phyloP scores from a whole-genome alignment of 2,797 vertebrate genomes.

The Ibycter americanus region DNA sequence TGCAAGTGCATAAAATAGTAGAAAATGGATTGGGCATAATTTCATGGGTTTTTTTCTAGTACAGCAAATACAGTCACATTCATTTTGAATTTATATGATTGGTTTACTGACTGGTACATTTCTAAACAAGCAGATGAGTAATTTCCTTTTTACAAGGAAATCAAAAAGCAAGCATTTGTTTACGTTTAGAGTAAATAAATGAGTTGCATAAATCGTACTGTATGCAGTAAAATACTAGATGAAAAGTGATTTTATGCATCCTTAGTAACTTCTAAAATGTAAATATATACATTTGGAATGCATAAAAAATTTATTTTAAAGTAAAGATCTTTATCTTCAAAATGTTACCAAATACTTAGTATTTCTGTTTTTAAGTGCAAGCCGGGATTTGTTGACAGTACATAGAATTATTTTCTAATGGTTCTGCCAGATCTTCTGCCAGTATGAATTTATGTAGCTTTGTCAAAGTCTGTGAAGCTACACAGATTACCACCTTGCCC shows the following conservation, averaged over 20 bases:
- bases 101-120: background rate
- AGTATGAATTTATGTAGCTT: background rate
- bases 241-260: background rate
- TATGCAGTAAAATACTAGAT: background rate
- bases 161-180: background rate
- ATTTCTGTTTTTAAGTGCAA: background rate
- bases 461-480: background rate
- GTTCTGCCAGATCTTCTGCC: background rate
- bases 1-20: background rate
- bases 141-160: background rate
- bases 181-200: background rate
- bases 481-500: background rate
- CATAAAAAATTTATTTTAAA: background rate
- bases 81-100: background rate
- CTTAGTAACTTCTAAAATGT: background rate
- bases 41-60: background rate
- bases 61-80: background rate
- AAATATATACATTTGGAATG: background rate
- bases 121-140: background rate
- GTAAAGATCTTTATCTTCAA: background rate
- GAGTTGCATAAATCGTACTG: background rate
- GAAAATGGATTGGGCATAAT: background rate
- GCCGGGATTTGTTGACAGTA: background rate
- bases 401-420: background rate
- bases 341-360: background rate